Conservation (phyloP, 2,888 invertebrate species). For the Hirtodrosophila cameraria region DNA sequence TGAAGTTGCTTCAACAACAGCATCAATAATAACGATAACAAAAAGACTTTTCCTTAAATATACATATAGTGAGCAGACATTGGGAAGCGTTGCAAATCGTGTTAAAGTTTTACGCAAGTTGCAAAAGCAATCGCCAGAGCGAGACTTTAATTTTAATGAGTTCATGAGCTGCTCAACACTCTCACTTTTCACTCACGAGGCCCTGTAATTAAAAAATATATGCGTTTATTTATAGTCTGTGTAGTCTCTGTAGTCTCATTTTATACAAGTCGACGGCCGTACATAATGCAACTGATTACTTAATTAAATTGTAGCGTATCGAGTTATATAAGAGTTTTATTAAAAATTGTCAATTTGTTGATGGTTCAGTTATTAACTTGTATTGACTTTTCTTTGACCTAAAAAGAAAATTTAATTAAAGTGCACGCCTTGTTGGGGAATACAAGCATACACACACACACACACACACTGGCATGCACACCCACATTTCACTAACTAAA, state of each 20-base stretch:
- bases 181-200: conserved; percentile 50
- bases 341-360: conserved; percentile 17
- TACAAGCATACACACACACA: conserved; percentile 15
- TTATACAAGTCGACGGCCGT: conserved; percentile 9
- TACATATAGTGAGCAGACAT: conserved; percentile 46
- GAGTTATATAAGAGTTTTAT: conserved; percentile 45
- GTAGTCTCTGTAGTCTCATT: too few relatives aligned
- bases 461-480: conserved; percentile 47
- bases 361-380: background rate
- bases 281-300: conserved; percentile 55
- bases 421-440: conserved; percentile 63
- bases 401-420: conserved; percentile 77
- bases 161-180: too few relatives aligned
- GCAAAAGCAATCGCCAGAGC: conserved; percentile 37
- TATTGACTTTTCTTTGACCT: conserved; percentile 60
- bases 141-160: conserved; percentile 57
- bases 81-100: conserved; percentile 63
- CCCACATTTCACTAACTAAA: conserved; percentile 76
- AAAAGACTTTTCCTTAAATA: conserved; percentile 34
- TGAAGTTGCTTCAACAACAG: too few relatives aligned
- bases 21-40: conserved; percentile 36
- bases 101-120: conserved; percentile 46
- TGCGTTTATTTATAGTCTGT: conserved; percentile 6
- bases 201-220: conserved; percentile 49
- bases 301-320: conserved; percentile 57